These are phyloP conservation scores for Amphipyra berbera DNA, from an alignment of 2,888 invertebrate genomes.

Conservation along the genomic window DNA sequence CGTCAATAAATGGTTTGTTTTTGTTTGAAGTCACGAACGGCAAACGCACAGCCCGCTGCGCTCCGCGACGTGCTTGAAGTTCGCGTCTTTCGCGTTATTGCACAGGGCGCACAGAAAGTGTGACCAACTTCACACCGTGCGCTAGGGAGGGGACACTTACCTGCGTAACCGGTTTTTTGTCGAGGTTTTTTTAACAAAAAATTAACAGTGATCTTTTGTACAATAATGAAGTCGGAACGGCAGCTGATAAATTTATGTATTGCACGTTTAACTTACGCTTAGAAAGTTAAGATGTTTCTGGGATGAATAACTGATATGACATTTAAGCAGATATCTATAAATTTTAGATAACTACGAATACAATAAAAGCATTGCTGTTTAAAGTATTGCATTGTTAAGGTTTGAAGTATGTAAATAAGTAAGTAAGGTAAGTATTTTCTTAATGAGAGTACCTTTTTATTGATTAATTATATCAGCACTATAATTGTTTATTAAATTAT, in stretches of 20 bases:
- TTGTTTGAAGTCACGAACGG: conserved; percentile 80
- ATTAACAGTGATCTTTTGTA: conserved; percentile 59
- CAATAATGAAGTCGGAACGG: conserved; percentile 59
- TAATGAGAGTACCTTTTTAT: too few relatives aligned
- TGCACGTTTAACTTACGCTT: conserved; percentile 17
- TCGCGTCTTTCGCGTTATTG: conserved; percentile 48
- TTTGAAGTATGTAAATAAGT: background rate
- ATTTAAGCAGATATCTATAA: background rate
- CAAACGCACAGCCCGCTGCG: conserved; percentile 25
- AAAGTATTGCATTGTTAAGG: too few relatives aligned
- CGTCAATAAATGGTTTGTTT: conserved; percentile 80
- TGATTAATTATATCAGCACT: too few relatives aligned
- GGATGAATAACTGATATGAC: too few relatives aligned
- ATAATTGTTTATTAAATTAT: too few relatives aligned
- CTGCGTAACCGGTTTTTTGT: conserved; percentile 65
- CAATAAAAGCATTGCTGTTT: too few relatives aligned
- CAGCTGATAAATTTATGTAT: conserved; percentile 50
- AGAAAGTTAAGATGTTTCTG: conserved; percentile 5
- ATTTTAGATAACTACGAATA: too few relatives aligned
- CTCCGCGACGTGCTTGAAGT: conserved; percentile 62
- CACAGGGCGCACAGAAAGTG: conserved; percentile 62
- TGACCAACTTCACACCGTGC: conserved; percentile 68
- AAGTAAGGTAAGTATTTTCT: too few relatives aligned
- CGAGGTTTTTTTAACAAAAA: conserved; percentile 52
- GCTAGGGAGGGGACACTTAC: conserved; percentile 66